These are phyloP conservation scores for Choloepus didactylus DNA, from an alignment of 2,797 vertebrate species.

Conservation along the genomic window DNA sequence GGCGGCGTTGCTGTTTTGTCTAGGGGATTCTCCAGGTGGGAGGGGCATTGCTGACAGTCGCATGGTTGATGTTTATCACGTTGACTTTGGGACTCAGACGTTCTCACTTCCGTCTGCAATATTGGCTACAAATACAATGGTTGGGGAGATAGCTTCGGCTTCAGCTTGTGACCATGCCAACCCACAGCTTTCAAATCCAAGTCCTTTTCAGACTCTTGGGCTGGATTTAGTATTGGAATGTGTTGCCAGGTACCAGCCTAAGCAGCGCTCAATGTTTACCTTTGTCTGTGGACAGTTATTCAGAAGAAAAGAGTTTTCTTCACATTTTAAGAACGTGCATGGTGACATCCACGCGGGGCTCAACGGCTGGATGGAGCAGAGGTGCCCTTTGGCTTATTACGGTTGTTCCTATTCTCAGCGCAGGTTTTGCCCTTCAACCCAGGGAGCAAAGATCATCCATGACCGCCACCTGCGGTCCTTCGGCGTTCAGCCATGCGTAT, in stretches of 20 bases:
- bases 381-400: slow-evolving; percentile 98
- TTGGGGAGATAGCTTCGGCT: slow-evolving; percentile 98
- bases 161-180: slow-evolving; percentile 99
- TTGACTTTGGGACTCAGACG: slow-evolving; percentile 98
- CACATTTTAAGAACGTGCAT: slow-evolving; percentile 99
- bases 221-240: slow-evolving; percentile 99
- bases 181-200: slow-evolving; percentile 98
- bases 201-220: slow-evolving; percentile 98
- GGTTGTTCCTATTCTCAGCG: slow-evolving; percentile 99
- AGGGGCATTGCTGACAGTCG: slow-evolving; percentile 98
- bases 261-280: slow-evolving; percentile 99
- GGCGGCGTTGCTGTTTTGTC: slow-evolving; percentile 97
- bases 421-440: slow-evolving; percentile 97
- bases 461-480: slow-evolving; percentile 97
- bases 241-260: slow-evolving; percentile 98
- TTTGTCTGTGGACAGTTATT: slow-evolving; percentile 99
- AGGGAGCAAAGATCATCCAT: slow-evolving; percentile 97
- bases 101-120: slow-evolving; percentile 99
- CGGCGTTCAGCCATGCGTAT: slow-evolving; percentile 94
- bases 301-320: slow-evolving; percentile 97
- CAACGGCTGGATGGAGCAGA: slow-evolving; percentile 99
- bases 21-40: slow-evolving; percentile 97
- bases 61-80: slow-evolving; percentile 94
- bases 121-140: slow-evolving; percentile 98
- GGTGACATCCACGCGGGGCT: slow-evolving; percentile 99